phyloP scores from a whole-genome alignment of 2,888 invertebrate genomes.

The Orthosia gothica region DNA sequence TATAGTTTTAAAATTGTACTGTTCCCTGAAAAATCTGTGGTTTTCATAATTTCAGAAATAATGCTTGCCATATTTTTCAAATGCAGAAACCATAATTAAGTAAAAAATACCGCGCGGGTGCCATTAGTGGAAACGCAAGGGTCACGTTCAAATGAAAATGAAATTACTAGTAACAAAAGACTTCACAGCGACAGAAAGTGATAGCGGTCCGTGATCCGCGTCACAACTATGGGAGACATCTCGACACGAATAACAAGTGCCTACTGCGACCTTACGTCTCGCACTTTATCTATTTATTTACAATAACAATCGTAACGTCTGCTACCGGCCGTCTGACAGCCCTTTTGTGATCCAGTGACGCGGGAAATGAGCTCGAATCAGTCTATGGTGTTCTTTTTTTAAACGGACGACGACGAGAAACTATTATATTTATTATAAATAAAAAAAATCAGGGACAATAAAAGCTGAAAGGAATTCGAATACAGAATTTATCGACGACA shows the following conservation, averaged over 20 bases:
- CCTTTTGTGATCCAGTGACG: constrained; percentile 42
- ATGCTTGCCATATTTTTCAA: background rate
- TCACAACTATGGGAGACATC: constrained; percentile 74
- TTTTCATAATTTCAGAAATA: background rate
- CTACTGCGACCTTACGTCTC: constrained; percentile 55
- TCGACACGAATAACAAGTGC: constrained; percentile 80
- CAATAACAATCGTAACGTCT: constrained; percentile 48
- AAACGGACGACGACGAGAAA: background rate
- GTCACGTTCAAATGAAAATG: constrained; percentile 82
- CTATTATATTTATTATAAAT: background rate
- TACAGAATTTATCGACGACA: constrained; percentile 12
- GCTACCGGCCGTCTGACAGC: constrained; percentile 32
- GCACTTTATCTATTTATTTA: constrained; percentile 57
- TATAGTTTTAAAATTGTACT: background rate
- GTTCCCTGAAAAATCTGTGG: background rate
- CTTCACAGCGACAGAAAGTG: constrained; percentile 84
- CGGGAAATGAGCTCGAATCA: constrained; percentile 15
- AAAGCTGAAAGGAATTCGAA: constrained; percentile 24
- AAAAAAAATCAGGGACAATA: constrained; percentile 3
- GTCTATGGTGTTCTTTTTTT: constrained; percentile 66
- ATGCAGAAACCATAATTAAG: background rate
- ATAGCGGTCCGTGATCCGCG: constrained; percentile 83
- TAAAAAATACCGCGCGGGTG: constrained; percentile 28
- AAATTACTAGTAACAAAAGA: constrained; percentile 81
- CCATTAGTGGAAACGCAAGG: constrained; percentile 63